Percentiles rank a stretch among this genome's conserved stretches.
These are phyloP conservation scores for Chrysochloris asiatica DNA, from an alignment of 2,113 vertebrate genomes.

Conservation along the genomic window DNA sequence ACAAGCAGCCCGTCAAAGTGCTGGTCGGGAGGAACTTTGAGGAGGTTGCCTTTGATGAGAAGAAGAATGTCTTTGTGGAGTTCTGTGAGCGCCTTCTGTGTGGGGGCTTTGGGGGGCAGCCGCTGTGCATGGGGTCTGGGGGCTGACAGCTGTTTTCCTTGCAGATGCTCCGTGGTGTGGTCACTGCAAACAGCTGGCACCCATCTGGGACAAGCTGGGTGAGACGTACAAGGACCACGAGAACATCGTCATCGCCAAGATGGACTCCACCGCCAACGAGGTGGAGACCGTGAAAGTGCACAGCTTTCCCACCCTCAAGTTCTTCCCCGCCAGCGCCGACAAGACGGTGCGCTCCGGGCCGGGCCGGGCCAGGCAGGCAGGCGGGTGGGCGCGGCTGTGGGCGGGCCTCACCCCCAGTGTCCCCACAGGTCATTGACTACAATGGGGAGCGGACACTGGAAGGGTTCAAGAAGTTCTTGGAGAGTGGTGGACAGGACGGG, in stretches of 20 bases:
- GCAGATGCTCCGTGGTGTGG: conserved; percentile 89
- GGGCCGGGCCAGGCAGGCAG: accelerated
- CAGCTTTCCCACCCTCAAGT: conserved; percentile 98
- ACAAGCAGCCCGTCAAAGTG: conserved; percentile 93
- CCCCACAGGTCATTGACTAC: conserved; percentile 93
- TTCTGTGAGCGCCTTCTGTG: conserved; percentile 91
- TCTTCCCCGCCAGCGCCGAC: conserved; percentile 93
- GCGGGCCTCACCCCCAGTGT: too few species aligned
- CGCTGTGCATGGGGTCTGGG: not conserved
- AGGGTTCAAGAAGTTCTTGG: conserved; percentile 96
- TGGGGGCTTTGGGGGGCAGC: accelerated
- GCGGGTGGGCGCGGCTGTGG: conserved; percentile 20
- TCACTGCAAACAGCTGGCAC: conserved; percentile 98
- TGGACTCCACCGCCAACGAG: conserved; percentile 98
- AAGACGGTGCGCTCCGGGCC: conserved; percentile 84
- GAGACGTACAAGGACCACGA: conserved; percentile 92
- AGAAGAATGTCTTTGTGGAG: conserved; percentile 96
- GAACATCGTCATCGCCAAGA: conserved; percentile 93
- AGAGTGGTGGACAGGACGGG: conserved; percentile 96
- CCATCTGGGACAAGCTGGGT: conserved; percentile 97
- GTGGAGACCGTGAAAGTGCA: conserved; percentile 96
- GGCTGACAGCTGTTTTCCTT: too few species aligned
- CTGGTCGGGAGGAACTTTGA: conserved; percentile 98
- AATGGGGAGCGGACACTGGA: conserved; percentile 97
- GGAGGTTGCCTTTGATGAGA: conserved; percentile 92